phyloP scores from a whole-genome alignment of 2,888 invertebrate species.

The Drosophila diplacantha region DNA sequence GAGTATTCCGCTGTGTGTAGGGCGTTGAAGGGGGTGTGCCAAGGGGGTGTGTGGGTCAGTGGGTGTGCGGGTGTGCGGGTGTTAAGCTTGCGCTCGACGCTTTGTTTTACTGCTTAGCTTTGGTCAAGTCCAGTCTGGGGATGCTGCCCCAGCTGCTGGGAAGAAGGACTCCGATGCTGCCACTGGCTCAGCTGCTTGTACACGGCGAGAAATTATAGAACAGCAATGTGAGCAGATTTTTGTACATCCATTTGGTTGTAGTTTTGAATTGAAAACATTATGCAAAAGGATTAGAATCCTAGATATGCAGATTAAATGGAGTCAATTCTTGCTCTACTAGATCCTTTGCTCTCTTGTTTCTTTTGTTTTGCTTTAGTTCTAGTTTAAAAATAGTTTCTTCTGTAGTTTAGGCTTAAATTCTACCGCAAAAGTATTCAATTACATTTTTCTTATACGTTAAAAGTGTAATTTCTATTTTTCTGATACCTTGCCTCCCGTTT shows the following conservation, averaged over 20 bases:
- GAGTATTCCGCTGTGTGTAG: constrained; percentile 4
- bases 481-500: too few relatives aligned
- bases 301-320: too few relatives aligned
- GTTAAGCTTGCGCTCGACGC: constrained; percentile 58
- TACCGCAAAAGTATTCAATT: neutral
- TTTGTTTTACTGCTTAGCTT: constrained; percentile 65
- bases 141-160: constrained; percentile 6
- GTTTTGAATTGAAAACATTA: too few relatives aligned
- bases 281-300: too few relatives aligned
- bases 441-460: too few relatives aligned
- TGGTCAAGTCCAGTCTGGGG: constrained; percentile 47
- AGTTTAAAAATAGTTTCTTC: neutral
- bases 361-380: neutral
- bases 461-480: too few relatives aligned
- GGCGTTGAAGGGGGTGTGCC: constrained; percentile 1
- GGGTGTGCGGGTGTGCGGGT: constrained; percentile 21
- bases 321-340: too few relatives aligned
- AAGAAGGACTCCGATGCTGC: constrained; percentile 6
- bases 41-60: constrained; percentile 1
- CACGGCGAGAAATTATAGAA: neutral
- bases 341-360: too few relatives aligned
- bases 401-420: neutral
- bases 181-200: constrained; percentile 20
- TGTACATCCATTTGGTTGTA: neutral
- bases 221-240: neutral